Conservation (phyloP, 2,113 vertebrate genomes). For the Syngnathus floridae region DNA sequence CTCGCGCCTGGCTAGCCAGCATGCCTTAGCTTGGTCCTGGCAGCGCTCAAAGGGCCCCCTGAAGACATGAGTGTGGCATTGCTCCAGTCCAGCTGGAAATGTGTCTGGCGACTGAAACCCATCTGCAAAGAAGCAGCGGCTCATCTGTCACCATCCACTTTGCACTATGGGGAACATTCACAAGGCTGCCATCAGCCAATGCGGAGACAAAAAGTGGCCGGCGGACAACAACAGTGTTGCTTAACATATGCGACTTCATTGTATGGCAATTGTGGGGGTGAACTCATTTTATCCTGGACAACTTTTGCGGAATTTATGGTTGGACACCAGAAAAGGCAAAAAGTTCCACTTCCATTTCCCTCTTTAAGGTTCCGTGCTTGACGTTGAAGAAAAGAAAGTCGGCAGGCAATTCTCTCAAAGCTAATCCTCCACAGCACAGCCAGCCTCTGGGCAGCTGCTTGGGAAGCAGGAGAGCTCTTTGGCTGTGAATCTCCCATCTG, state of each 20-base stretch:
- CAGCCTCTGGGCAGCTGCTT: conserved; percentile 21
- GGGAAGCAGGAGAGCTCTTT: not conserved
- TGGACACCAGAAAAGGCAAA: not conserved
- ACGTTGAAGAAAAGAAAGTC: not conserved
- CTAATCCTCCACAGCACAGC: not conserved
- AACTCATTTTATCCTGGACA: not conserved
- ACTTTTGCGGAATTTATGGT: not conserved
- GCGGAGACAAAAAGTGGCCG: not conserved
- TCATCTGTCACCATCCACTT: not conserved
- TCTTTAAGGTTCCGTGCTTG: not conserved
- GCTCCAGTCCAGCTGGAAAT: conserved; percentile 12
- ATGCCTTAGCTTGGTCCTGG: conserved; percentile 18
- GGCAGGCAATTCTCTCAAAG: not conserved
- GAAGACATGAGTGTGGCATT: conserved; percentile 19
- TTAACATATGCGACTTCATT: not conserved
- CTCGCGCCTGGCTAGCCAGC: conserved; percentile 17
- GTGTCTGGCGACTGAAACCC: conserved; percentile 15
- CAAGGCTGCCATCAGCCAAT: not conserved
- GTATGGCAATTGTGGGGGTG: not conserved
- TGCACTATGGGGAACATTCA: not conserved
- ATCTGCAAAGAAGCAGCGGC: not conserved
- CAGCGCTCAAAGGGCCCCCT: conserved; percentile 9
- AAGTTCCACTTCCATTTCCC: not conserved
- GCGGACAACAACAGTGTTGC: not conserved
- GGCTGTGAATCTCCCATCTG: conserved; percentile 29